Evolutionary conservation across 2,797 vertebrate species (phyloP).

Genomic region (Neosalanx taihuensis): DNA sequence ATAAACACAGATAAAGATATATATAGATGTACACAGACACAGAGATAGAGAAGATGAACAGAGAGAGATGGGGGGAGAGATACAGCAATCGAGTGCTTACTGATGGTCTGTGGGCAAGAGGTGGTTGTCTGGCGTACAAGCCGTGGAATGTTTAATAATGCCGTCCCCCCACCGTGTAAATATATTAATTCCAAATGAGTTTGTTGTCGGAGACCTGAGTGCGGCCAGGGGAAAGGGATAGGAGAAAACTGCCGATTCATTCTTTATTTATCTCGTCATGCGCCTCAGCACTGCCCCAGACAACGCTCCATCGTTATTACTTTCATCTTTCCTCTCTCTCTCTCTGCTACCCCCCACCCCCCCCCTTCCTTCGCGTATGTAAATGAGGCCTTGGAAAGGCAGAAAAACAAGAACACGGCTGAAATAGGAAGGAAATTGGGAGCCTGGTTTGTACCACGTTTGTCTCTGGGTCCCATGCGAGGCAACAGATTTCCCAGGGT

Average conservation of each 20-base stretch:
- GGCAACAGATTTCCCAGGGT: too few relatives aligned
- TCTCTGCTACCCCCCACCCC: neutral
- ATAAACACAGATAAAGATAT: neutral
- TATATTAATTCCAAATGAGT: slow-evolving; percentile 54
- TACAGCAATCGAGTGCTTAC: neutral
- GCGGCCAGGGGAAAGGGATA: neutral
- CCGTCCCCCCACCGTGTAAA: slow-evolving; percentile 44
- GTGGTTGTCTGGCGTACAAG: slow-evolving; percentile 38
- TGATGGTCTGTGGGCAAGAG: neutral
- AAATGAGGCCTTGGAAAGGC: slow-evolving; percentile 13
- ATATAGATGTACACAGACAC: neutral
- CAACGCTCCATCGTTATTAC: slow-evolving; percentile 23
- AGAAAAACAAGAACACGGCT: slow-evolving; percentile 4
- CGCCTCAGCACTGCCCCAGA: slow-evolving; percentile 16
- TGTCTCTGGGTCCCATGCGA: neutral
- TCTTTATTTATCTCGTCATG: slow-evolving; percentile 41
- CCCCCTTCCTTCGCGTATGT: slow-evolving; percentile 5
- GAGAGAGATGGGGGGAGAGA: neutral
- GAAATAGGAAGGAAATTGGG: neutral
- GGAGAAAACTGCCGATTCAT: slow-evolving; percentile 2
- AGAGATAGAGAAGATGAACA: neutral
- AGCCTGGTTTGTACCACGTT: neutral
- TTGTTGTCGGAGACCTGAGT: slow-evolving; percentile 18
- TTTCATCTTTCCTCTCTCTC: slow-evolving; percentile 19
- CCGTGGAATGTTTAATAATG: slow-evolving; percentile 38